Evolutionary conservation across 2,113 vertebrate species (phyloP).

Genomic region (Pandion haliaetus): DNA sequence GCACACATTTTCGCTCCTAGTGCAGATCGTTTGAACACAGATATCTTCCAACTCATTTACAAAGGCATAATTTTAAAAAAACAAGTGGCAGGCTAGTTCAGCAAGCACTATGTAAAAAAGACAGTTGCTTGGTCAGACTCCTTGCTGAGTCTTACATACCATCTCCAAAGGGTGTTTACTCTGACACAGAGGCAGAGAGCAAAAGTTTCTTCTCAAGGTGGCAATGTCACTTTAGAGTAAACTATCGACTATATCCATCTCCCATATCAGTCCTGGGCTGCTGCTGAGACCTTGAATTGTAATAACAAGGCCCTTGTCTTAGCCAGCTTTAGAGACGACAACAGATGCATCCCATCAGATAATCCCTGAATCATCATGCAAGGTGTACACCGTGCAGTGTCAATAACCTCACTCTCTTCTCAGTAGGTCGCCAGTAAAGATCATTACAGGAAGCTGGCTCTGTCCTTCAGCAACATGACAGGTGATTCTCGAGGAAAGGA

Average conservation of each 20-base stretch:
- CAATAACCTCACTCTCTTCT: not conserved
- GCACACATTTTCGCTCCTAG: not conserved
- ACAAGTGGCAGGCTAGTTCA: not conserved
- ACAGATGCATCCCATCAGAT: slow-evolving; percentile 25
- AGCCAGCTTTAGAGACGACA: not conserved
- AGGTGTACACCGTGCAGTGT: not conserved
- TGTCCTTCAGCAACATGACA: slow-evolving; percentile 7
- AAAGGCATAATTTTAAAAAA: not conserved
- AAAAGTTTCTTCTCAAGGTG: not conserved
- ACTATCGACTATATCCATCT: not conserved
- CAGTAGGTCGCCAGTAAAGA: not conserved
- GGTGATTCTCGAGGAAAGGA: slow-evolving; percentile 46
- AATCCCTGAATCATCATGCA: not conserved
- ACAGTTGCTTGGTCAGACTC: not conserved
- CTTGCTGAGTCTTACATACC: not conserved
- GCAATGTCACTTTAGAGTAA: not conserved
- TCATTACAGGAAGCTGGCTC: slow-evolving; percentile 81
- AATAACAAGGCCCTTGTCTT: slow-evolving; percentile 29
- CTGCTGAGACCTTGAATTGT: not conserved
- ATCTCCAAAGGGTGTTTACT: not conserved
- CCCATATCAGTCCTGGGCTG: not conserved
- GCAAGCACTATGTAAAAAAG: not conserved
- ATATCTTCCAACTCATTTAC: not conserved
- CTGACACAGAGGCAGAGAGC: not conserved
- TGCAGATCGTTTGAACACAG: not conserved